Base-by-base conservation (phyloP, 2,113 vertebrate genomes). In the Electrona antarctica region DNA sequence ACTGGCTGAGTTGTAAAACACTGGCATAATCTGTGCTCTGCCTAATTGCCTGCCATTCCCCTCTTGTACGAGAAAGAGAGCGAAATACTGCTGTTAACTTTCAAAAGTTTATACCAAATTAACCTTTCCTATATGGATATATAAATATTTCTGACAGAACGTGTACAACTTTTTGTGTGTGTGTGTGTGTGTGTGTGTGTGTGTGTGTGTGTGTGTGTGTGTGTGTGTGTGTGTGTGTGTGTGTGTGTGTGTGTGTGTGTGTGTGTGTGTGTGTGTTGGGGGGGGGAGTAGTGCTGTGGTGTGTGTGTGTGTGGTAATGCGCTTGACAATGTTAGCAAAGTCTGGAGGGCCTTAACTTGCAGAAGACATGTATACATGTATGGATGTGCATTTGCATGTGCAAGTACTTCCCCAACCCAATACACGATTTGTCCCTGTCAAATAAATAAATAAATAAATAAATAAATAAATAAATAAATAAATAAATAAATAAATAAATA, bases 41-140 rank as follows among this genome's bases (percentile, higher is more conserved):
- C 74, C 88, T 92, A 93, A 93, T 91, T 92, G 82, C 78, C 72
- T 86, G 80, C 75, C 71, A 80, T 88, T 77, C 75, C 57, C 52
- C 74, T 49, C 55, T 65, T 68, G 75, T 86, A 60, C 66, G 8
- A 55, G 9, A 28, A 3, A 41, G 33, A 33, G 29, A 33, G 29
- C 4, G 29, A 41, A 41, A 41, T 41, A 41, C 33, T 41, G 33
- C 33, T 41, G 33, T 41, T 6, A 41, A 41, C 33, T 6, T 41
- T 41, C 33, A 41, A 41, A 41, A 41, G 33, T 41, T 21, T 41
- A 41, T 41, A 41, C 33, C 3, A 41, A 41, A 41, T 4, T 41
- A 41, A 41, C 33, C 33, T 41, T 41, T 41, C 5, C 33, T 41
- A 41, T 41, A 41, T 6, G 33, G 33, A 41, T 41, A 6, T 41